phyloP scores from a whole-genome alignment of 1,140 invertebrate genomes.

The Caenorhabditis tropicalis region DNA sequence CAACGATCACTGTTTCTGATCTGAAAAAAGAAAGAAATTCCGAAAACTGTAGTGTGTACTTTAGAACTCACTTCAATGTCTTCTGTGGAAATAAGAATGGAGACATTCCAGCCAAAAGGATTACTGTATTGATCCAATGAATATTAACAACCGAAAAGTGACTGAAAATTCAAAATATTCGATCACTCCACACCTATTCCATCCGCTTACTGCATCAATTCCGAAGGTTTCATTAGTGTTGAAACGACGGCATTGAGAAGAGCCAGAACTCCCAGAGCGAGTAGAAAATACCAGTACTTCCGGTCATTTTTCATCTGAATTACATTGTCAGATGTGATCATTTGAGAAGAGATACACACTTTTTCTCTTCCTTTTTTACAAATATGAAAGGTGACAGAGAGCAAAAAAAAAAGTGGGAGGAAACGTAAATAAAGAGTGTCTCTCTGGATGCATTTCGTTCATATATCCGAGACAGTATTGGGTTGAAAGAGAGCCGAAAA shows the following conservation, averaged over 20 bases:
- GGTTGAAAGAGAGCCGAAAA: not conserved
- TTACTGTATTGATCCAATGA: constrained; percentile 23
- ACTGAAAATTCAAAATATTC: not conserved
- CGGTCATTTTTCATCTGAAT: constrained; percentile 33
- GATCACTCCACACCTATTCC: too few species aligned
- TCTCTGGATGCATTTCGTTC: constrained; percentile 3
- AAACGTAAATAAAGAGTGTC: not conserved
- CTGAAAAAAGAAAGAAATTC: not conserved
- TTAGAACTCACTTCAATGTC: constrained; percentile 1
- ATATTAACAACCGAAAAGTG: constrained; percentile 9
- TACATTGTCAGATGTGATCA: not conserved
- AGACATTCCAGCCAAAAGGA: not conserved
- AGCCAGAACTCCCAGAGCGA: not conserved
- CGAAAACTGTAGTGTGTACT: not conserved
- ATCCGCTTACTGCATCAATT: not conserved
- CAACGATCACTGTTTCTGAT: constrained; percentile 5
- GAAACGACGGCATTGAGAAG: constrained; percentile 12
- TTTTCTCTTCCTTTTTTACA: not conserved
- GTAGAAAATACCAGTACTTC: constrained; percentile 29
- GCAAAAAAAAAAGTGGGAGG: constrained; percentile 21
- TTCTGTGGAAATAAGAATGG: constrained; percentile 13
- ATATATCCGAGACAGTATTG: constrained; percentile 11
- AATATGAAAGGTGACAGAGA: not conserved
- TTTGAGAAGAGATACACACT: not conserved
- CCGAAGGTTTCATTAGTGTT: not conserved